A percentile compares a stretch with the other conserved stretches of the same genome.
Conservation (phyloP, 2,113 vertebrate genomes). For the Phrynosoma platyrhinos region DNA sequence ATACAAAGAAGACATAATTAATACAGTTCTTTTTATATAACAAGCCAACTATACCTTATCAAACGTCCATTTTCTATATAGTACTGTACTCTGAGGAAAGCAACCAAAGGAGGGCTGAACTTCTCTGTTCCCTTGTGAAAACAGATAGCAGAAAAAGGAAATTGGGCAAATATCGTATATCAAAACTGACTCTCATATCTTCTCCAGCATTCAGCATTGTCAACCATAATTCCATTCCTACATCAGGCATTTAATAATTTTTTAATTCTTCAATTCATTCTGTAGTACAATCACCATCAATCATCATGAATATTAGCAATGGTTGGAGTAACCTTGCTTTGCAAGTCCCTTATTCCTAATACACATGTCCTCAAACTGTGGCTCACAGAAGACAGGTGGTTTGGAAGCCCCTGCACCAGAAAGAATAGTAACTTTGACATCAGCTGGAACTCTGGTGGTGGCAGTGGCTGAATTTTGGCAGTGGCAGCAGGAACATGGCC, state of each 20-base stretch:
- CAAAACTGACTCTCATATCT: neutral
- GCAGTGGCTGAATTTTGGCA: too few relatives aligned
- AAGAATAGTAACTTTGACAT: too few relatives aligned
- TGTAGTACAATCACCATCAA: neutral
- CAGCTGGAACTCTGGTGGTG: too few relatives aligned
- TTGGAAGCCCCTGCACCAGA: neutral
- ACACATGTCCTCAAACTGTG: neutral
- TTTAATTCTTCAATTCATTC: neutral
- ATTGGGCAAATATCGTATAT: neutral
- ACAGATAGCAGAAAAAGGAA: neutral
- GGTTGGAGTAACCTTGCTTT: neutral
- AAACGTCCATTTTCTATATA: conserved; percentile 90
- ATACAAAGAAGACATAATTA: neutral
- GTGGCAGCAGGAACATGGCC: too few relatives aligned
- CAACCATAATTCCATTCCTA: neutral
- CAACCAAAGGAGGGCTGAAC: conserved; percentile 80
- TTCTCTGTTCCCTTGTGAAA: conserved; percentile 77
- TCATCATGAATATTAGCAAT: neutral
- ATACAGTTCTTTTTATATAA: neutral
- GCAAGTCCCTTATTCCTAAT: neutral
- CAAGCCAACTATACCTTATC: conserved; percentile 78
- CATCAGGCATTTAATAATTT: neutral
- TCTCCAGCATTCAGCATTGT: neutral
- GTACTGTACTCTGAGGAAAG: conserved; percentile 89
- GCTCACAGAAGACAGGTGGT: too few relatives aligned